These are phyloP conservation scores for Betta splendens DNA, from an alignment of 2,797 vertebrate genomes.

Conservation along the genomic window DNA sequence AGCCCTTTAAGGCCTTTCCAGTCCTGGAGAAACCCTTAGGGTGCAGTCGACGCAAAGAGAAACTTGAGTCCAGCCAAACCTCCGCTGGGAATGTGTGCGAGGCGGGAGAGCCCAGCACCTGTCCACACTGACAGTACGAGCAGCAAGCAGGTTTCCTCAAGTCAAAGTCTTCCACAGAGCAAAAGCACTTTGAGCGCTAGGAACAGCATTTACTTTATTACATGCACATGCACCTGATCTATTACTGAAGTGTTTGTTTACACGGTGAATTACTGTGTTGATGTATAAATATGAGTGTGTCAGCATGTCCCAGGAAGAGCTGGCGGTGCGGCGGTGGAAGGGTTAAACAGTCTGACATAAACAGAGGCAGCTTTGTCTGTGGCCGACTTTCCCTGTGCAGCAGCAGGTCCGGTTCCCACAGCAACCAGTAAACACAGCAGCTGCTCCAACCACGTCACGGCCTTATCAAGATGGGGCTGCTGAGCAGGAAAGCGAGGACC, in stretches of 20 bases:
- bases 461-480: conserved; percentile 60
- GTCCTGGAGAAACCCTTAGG: not conserved
- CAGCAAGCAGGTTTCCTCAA: too few relatives aligned
- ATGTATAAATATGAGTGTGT: too few relatives aligned
- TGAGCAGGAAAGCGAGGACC: conserved; percentile 31
- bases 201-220: too few relatives aligned
- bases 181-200: too few relatives aligned
- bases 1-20: too few relatives aligned
- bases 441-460: conserved; percentile 17
- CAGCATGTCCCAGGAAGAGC: too few relatives aligned
- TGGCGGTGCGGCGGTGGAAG: too few relatives aligned
- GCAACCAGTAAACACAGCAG: conserved; percentile 56
- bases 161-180: too few relatives aligned
- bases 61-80: conserved; percentile 46
- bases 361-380: conserved; percentile 56
- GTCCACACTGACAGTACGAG: conserved; percentile 12
- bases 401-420: conserved; percentile 23
- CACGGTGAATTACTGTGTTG: too few relatives aligned
- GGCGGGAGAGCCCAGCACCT: conserved; percentile 36
- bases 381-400: conserved; percentile 32
- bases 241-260: too few relatives aligned
- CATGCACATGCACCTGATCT: too few relatives aligned
- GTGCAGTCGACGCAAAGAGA: conserved; percentile 7
- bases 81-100: conserved; percentile 47
- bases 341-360: not conserved